These are phyloP conservation scores for Magallana ariakensis DNA, from an alignment of 1,140 invertebrate species.

Conservation along the genomic window DNA sequence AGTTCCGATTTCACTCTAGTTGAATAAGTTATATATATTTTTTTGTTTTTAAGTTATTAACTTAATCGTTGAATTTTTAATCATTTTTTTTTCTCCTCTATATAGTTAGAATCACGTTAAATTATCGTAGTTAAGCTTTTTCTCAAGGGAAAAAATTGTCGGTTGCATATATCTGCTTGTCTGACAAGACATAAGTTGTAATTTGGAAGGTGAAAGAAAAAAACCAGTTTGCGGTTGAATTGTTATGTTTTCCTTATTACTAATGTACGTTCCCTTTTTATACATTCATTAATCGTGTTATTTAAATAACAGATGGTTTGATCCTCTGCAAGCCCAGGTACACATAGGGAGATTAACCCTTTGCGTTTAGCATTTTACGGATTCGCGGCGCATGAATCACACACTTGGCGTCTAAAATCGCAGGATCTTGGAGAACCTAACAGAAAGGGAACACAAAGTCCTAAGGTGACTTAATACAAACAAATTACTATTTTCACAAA, in stretches of 20 bases:
- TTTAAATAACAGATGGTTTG: constrained; percentile 31
- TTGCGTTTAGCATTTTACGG: constrained; percentile 4
- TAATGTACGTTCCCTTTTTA: neutral
- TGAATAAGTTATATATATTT: too few relatives aligned
- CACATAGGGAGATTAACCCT: neutral
- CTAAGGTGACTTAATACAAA: constrained; percentile 17
- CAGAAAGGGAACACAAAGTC: neutral
- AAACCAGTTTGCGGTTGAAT: neutral
- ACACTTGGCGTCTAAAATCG: neutral
- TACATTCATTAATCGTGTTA: constrained; percentile 15
- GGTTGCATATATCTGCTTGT: neutral
- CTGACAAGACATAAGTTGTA: too few relatives aligned
- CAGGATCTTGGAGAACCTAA: too few relatives aligned
- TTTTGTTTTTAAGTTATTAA: neutral
- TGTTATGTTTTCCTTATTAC: neutral
- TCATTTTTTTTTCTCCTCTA: neutral
- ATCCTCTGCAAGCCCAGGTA: neutral
- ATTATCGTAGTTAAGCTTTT: neutral
- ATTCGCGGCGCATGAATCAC: constrained; percentile 18
- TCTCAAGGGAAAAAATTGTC: constrained; percentile 13
- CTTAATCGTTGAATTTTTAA: neutral
- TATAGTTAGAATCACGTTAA: neutral
- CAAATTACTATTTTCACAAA: neutral
- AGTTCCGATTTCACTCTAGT: neutral
- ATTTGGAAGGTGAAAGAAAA: too few relatives aligned